Evolutionary conservation across 2,888 invertebrate genomes (phyloP), one percentile per base, ranked within the genome.

Genomic region (Hetaerina titia): DNA sequence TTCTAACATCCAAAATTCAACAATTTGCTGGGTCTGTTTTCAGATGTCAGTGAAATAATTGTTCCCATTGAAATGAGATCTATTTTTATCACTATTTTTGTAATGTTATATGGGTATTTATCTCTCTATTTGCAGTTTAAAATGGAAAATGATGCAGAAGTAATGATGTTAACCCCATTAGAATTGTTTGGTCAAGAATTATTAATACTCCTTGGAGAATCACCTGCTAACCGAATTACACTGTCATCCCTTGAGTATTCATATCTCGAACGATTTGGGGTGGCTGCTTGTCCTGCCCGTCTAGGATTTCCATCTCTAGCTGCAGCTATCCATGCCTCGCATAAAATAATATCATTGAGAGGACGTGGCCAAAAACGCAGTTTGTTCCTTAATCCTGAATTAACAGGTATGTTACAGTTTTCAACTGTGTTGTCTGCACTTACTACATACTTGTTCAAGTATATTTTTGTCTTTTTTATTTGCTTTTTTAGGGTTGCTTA

Each of bases 211-310:
- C 45, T 92, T 22, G 92, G 92, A 69, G 92, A 92, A 69, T n/a
- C 69, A 15, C 69, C 92, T 74, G 69, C 56, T 22, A 56, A 69
- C 17, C 69, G 57, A 69, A 69, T 92, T 22, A 56, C 56, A 15
- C 69, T 92, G 5, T 60, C 92, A 69, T 92, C 92, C 2, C 69
- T 92, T 13, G 92, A 92, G 45, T 69, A 45, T 56, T 56, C 56
- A 13, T 92, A 92, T 64, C 69, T 92, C 9, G 92, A 92, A 45
- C 69, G 57, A 5, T 92, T 92, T 92, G 92, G 92, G 22, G 92
- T 92, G 22, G 92, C 92, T 92, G 92, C 69, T 74, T 92, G 92
- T 92, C 92, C 92, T 74, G 92, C 92, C 57, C 92, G 92, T 8
- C 57, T 92, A n/a, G 92, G 92, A 1, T 92, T 92, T 22, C 92